Conservation (phyloP, 2,113 vertebrate genomes). For the Hiodon tergisus region DNA sequence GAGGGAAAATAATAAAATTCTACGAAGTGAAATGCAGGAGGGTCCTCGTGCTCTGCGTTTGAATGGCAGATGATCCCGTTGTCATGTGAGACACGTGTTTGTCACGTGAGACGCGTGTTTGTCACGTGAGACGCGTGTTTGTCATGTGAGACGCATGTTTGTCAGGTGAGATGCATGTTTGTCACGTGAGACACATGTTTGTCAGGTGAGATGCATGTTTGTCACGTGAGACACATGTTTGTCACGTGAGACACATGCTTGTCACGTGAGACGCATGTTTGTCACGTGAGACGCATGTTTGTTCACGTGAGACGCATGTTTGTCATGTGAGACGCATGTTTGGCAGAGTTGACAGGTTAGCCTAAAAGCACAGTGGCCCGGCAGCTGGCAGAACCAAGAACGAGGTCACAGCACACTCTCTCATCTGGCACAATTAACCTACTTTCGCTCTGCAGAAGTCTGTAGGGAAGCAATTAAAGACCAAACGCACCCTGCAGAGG, state of each 20-base stretch:
- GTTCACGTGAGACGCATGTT: background rate
- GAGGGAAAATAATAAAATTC: background rate
- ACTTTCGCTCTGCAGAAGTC: conserved; percentile 51
- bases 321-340: background rate
- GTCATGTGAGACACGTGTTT: background rate
- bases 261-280: too few species aligned
- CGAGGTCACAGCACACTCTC: conserved; percentile 47
- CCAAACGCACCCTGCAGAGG: conserved; percentile 39
- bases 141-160: too few species aligned
- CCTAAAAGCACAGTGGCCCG: conserved; percentile 21
- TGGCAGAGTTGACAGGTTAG: conserved; percentile 21
- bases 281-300: background rate
- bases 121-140: too few species aligned
- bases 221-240: too few species aligned
- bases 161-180: too few species aligned
- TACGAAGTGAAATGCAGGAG: too few species aligned
- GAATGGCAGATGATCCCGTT: background rate
- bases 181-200: too few species aligned
- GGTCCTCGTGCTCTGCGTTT: too few species aligned
- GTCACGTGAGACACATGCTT: too few species aligned
- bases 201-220: too few species aligned
- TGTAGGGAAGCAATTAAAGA: conserved; percentile 62
- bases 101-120: too few species aligned
- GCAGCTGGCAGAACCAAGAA: conserved; percentile 36
- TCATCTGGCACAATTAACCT: conserved; percentile 55